A percentile compares a stretch with the other conserved stretches of the same genome.
Evolutionary conservation across 2,888 invertebrate species (phyloP).

Genomic region (Aphrophora alni): DNA sequence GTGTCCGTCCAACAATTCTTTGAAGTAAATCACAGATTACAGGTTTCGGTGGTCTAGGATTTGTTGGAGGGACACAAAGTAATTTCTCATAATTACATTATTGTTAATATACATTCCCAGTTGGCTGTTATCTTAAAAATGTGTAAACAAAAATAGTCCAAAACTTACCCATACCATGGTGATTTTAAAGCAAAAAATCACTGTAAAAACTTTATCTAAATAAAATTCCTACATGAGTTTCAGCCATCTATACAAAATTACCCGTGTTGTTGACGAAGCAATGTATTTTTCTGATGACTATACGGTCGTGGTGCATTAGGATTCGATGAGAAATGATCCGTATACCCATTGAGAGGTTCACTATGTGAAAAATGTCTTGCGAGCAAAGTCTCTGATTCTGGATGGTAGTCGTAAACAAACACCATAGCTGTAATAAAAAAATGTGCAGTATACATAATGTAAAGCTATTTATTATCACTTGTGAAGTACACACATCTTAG

Average conservation of each 20-base stretch:
- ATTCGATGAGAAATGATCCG: constrained; percentile 83
- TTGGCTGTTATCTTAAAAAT: too few relatives aligned
- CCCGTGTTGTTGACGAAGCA: constrained; percentile 73
- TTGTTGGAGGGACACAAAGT: too few relatives aligned
- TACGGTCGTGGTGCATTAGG: constrained; percentile 81
- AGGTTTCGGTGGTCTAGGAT: too few relatives aligned
- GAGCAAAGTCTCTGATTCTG: constrained; percentile 87
- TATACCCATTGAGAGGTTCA: constrained; percentile 67
- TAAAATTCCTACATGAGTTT: background rate
- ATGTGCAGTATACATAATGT: background rate
- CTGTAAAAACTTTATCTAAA: background rate
- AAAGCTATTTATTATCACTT: too few relatives aligned
- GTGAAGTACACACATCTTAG: background rate
- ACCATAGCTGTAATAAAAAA: constrained; percentile 75
- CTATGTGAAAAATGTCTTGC: constrained; percentile 78
- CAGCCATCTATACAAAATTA: constrained; percentile 38
- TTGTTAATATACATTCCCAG: too few relatives aligned
- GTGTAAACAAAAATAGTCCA: background rate
- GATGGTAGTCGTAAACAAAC: constrained; percentile 95
- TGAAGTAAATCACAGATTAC: too few relatives aligned
- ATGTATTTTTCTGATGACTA: constrained; percentile 82
- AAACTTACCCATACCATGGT: background rate
- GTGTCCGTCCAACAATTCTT: too few relatives aligned
- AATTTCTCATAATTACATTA: too few relatives aligned
- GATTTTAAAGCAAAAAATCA: background rate